Conservation (phyloP, 2,888 invertebrate genomes). For the Apantesis nais region DNA sequence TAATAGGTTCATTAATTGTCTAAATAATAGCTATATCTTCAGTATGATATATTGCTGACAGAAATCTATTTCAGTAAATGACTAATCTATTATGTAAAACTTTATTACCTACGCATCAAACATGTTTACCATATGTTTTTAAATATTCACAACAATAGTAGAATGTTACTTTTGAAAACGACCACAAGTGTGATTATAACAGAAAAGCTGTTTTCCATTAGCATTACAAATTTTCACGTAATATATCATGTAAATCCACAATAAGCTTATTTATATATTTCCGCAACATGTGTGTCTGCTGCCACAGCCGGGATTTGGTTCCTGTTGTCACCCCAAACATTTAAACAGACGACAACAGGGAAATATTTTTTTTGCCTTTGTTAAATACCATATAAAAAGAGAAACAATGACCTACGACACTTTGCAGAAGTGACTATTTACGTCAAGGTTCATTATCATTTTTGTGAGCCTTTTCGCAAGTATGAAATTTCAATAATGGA, state of each 20-base stretch:
- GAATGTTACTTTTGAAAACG: slow-evolving; percentile 1
- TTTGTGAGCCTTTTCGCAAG: slow-evolving; percentile 32
- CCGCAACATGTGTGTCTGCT: slow-evolving; percentile 46
- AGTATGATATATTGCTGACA: background rate
- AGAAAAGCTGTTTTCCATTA: slow-evolving; percentile 35
- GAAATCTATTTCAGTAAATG: background rate
- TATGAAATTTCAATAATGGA: slow-evolving; percentile 48
- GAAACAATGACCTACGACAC: slow-evolving; percentile 35
- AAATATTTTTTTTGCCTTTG: slow-evolving; percentile 41
- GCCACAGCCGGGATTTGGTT: slow-evolving; percentile 51
- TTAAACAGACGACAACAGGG: slow-evolving; percentile 42
- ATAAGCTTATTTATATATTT: slow-evolving; percentile 53
- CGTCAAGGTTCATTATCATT: slow-evolving; percentile 44
- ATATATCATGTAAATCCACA: slow-evolving; percentile 50
- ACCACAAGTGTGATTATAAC: slow-evolving; percentile 14
- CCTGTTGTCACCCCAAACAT: slow-evolving; percentile 53
- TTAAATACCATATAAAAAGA: slow-evolving; percentile 28
- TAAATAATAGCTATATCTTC: background rate
- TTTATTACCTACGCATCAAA: too few relatives aligned
- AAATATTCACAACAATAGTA: background rate
- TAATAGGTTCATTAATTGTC: too few relatives aligned
- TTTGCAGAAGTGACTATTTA: slow-evolving; percentile 25
- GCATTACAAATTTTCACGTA: slow-evolving; percentile 42
- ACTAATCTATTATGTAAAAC: too few relatives aligned
- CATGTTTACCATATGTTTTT: too few relatives aligned